phyloP scores from a whole-genome alignment of 2,797 vertebrate species.

The Danio choprae region DNA sequence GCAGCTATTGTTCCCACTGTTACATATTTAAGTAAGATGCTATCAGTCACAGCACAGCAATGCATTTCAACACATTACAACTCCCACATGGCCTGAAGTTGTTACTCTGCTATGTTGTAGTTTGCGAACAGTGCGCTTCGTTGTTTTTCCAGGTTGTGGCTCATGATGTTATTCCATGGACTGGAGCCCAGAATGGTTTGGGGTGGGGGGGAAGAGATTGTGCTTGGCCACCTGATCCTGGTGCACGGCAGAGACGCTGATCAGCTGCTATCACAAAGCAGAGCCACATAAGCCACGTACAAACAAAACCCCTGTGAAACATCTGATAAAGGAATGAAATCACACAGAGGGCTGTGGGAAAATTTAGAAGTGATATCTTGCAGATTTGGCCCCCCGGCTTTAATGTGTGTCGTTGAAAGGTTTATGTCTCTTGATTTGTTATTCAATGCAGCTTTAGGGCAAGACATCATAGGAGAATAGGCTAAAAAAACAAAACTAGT shows the following conservation, averaged over 20 bases:
- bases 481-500: not conserved
- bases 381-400: not conserved
- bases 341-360: conserved; percentile 31
- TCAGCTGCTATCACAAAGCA: conserved; percentile 60
- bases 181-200: conserved; percentile 55
- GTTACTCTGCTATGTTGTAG: conserved; percentile 48
- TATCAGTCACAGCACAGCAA: conserved; percentile 20
- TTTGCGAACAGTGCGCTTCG: conserved; percentile 48
- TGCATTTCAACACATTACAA: conserved; percentile 34
- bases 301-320: conserved; percentile 32
- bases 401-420: not conserved
- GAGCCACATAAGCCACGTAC: conserved; percentile 28
- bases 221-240: conserved; percentile 61
- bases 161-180: conserved; percentile 64
- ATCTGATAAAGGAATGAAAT: conserved; percentile 42
- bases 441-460: not conserved
- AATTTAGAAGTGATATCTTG: not conserved
- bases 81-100: conserved; percentile 54
- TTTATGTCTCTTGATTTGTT: conserved; percentile 10
- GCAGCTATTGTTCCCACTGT: conserved; percentile 24
- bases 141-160: conserved; percentile 57
- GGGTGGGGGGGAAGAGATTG: conserved; percentile 45
- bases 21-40: conserved; percentile 37
- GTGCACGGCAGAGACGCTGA: conserved; percentile 48
- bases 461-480: not conserved